Base-by-base conservation (phyloP, 1,140 invertebrate species). In the Brachionus manjavacas region DNA sequence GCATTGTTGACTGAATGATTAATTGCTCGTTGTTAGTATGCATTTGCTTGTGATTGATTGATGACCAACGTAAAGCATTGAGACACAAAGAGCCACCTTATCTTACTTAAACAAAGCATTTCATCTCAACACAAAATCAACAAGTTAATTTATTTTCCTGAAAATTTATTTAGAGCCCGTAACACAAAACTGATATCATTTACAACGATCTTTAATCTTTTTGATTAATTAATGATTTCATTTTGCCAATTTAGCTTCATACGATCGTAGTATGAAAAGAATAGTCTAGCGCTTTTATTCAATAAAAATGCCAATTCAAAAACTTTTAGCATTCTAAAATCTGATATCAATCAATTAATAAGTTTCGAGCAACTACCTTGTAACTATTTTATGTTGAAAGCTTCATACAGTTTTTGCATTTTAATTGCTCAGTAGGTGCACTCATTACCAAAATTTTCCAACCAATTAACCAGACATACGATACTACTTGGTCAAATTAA, bases 171-270 rank as follows among this genome's bases (percentile, higher is more conserved):
- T 28, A 35, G 16, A 66, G 25, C 31, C n/a, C 25, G n/a, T 28
- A 31, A 68, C 9, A 28, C 25, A 68, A 35, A 28, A 28, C 9
- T 39, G 66, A 31, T 68, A 68, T 68, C 66, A 68, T 68, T 68
- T 68, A 68, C 31, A 35, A 68, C 66, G 11, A 68, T 68, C 66
- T 68, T 39, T 39, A 31, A 68, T 31, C 8, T 14, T 12, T 72
- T 72, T 72, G 31, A 72, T 72, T 72, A 72, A 72, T 72, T 72
- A 72, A 72, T 72, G 2, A 72, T 72, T 72, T 72, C 35, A 20
- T 72, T 72, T 41, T 14, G 12, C 31, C 12, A 28, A 64, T 64
- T 64, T 64, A 64, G 12, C 25, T 64, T 60, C 23, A 25, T 20
- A 60, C n/a, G n/a, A 60, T 20, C 64, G 6, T 28, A 1, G 28